These are phyloP conservation scores for Zaprionus tsacasi DNA, from an alignment of 1,140 invertebrate genomes.

Conservation along the genomic window DNA sequence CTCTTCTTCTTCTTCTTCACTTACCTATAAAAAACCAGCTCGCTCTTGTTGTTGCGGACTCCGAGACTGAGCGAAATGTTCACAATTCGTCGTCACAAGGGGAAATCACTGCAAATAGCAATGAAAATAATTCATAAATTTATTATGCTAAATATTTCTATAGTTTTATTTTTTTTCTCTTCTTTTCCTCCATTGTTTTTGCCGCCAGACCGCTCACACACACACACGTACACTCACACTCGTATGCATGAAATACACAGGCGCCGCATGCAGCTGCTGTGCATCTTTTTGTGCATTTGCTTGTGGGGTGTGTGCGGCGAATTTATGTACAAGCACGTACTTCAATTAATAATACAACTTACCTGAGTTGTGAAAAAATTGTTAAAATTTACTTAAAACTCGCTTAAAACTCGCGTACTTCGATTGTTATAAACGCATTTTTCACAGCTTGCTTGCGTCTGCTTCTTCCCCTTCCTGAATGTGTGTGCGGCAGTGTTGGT, in stretches of 20 bases:
- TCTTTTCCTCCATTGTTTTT: slow-evolving; percentile 32
- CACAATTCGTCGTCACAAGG: neutral
- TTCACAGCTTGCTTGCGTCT: slow-evolving; percentile 12
- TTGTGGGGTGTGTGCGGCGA: neutral
- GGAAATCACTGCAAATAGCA: slow-evolving; percentile 1
- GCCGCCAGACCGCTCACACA: slow-evolving; percentile 30
- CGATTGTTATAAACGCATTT: slow-evolving; percentile 29
- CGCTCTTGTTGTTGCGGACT: slow-evolving; percentile 11
- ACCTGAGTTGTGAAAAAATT: slow-evolving; percentile 10
- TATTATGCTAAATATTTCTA: neutral
- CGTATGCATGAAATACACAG: neutral
- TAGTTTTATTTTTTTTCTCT: neutral
- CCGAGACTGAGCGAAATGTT: slow-evolving; percentile 26
- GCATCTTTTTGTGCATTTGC: slow-evolving; percentile 9
- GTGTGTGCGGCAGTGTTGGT: slow-evolving; percentile 14
- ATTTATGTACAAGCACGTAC: neutral
- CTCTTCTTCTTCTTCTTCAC: neutral
- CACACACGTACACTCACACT: slow-evolving; percentile 9
- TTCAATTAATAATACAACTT: neutral
- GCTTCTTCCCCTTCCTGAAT: neutral
- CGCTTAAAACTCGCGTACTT: neutral
- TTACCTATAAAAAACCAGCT: slow-evolving; percentile 9
- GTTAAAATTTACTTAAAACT: neutral
- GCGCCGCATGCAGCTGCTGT: slow-evolving; percentile 15
- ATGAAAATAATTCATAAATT: neutral